Base-by-base conservation (phyloP, 1,140 invertebrate genomes). In the Brachionus angularis region DNA sequence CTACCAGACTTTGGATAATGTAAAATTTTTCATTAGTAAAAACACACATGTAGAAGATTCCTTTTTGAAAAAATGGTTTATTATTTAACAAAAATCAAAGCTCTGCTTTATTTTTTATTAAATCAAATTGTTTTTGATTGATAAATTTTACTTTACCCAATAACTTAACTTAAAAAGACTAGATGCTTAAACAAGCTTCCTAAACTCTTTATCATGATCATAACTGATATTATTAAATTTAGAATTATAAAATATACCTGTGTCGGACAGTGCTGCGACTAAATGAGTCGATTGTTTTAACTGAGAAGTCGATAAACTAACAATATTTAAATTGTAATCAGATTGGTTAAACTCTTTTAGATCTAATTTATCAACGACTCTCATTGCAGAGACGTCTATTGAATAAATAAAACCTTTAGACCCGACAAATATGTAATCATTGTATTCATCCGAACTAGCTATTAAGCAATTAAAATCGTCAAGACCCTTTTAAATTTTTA, bases 371-470 rank as follows among this genome's bases (percentile, higher is more conserved):
- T n/a, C 62, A 34, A 46, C 33, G 5, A 44, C 4, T 31, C 16
- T 16, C 34, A 67, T 36, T 23, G 33, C 39, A 1, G 39, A 14
- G 1, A 25, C 16, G 31, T 67, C 62, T 18, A 67, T 18, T 0
- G 18, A 42, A 46, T 47, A 21, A 18, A 67, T 46, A 25, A 46
- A 46, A n/a, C 42, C 42, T 10, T 25, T 46, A 31, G 62, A 67
- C 2, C 62, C 62, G 21, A 39, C 29, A 67, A 67, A 67, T n/a
- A 67, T 7, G 46, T 25, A 67, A 16, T 67, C 62, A 46, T 46
- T 47, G 29, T 34, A 50, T 10, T 47, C 46, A 18, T 67, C 62
- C 12, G 25, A 18, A 39, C 62, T 67, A 10, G 14, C 5, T 21
- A 4, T 31, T 10, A 67, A 21, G 27, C 62, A 67, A 50, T 33